These are phyloP conservation scores for Parauchenoglanis ngamensis DNA, from an alignment of 2,797 vertebrate species.

Conservation along the genomic window DNA sequence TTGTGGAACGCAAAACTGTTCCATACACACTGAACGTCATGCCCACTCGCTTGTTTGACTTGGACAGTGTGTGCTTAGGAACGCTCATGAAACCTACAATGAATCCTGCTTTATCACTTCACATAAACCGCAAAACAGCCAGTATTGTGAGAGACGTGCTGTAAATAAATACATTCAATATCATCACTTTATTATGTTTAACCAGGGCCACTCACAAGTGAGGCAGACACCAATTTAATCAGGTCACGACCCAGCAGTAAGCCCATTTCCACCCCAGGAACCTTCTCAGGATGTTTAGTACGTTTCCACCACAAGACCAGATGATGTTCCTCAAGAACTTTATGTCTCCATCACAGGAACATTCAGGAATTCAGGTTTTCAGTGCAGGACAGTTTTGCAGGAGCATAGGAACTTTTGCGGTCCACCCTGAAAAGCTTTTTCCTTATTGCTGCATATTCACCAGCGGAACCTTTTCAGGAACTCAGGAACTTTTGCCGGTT, in stretches of 20 bases:
- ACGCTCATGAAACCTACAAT: background rate
- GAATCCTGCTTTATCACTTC: background rate
- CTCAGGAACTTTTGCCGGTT: background rate
- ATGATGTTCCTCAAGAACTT: background rate
- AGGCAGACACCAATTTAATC: background rate
- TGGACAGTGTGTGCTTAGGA: background rate
- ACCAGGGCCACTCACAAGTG: background rate
- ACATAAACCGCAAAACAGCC: background rate
- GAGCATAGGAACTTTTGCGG: background rate
- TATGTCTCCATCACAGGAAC: background rate
- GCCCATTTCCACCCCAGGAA: background rate
- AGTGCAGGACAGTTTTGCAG: background rate
- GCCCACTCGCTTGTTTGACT: slow-evolving; percentile 4
- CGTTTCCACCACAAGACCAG: background rate
- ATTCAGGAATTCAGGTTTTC: background rate
- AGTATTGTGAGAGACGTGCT: background rate
- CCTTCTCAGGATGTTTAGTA: background rate
- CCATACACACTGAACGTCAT: slow-evolving; percentile 22
- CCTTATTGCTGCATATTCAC: background rate
- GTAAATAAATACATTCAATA: background rate
- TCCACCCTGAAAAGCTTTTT: background rate
- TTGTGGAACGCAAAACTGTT: slow-evolving; percentile 27
- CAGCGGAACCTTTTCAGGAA: background rate
- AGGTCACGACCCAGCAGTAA: background rate
- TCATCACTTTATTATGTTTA: background rate